These are phyloP conservation scores for Prietella phreatophila DNA, from an alignment of 2,113 vertebrate genomes.

Conservation along the genomic window DNA sequence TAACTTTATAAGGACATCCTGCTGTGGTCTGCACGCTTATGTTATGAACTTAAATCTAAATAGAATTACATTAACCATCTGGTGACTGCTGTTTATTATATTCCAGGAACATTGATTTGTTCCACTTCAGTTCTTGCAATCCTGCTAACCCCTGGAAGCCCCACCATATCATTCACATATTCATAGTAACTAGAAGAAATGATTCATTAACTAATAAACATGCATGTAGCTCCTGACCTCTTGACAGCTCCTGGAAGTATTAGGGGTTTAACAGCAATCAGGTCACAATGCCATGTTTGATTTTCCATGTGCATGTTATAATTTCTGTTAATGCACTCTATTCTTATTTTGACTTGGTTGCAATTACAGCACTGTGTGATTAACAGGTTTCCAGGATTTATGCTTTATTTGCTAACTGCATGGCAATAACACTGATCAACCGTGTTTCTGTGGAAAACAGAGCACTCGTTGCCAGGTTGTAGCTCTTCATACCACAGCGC, in stretches of 20 bases:
- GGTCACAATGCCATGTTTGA: background rate
- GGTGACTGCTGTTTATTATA: slow-evolving; percentile 23
- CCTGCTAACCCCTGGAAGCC: background rate
- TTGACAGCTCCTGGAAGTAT: background rate
- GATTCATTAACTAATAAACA: background rate
- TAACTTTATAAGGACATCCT: slow-evolving; percentile 70
- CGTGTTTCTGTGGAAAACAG: background rate
- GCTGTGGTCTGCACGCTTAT: slow-evolving; percentile 44
- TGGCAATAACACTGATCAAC: background rate
- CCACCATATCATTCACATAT: background rate
- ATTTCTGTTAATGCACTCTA: background rate
- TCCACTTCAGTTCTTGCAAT: background rate
- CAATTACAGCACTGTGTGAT: background rate
- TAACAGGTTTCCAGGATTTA: background rate
- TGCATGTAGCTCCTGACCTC: background rate
- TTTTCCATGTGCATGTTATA: too few species aligned
- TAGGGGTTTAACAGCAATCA: background rate
- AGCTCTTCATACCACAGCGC: slow-evolving; percentile 43
- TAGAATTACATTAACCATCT: slow-evolving; percentile 59
- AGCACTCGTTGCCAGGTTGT: slow-evolving; percentile 29
- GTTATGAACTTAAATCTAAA: slow-evolving; percentile 43
- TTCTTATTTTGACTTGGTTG: background rate
- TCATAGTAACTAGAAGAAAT: background rate
- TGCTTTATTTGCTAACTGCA: background rate
- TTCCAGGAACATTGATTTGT: slow-evolving; percentile 57